Percentiles rank a stretch among this genome's conserved stretches.
Evolutionary conservation across 1,140 invertebrate genomes (phyloP).

Genomic region (Drosophila parabipectinata): DNA sequence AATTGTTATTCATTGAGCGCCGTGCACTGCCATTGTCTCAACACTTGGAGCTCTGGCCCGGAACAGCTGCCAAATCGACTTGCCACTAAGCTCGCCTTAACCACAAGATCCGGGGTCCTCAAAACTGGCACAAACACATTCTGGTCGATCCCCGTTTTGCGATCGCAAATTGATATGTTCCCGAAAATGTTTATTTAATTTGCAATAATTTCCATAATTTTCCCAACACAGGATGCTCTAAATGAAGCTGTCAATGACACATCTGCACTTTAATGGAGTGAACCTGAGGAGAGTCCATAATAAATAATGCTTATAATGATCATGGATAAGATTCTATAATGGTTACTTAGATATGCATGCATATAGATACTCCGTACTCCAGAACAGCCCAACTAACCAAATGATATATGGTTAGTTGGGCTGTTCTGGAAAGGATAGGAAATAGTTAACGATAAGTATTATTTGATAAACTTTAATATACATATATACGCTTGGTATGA

Average conservation of each 20-base stretch:
- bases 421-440: too few species aligned
- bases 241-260: slow-evolving; percentile 50
- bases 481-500: too few species aligned
- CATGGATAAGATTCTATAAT: too few species aligned
- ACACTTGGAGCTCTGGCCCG: slow-evolving; percentile 55
- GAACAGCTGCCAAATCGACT: slow-evolving; percentile 56
- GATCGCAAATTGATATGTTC: slow-evolving; percentile 30
- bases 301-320: too few species aligned
- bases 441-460: too few species aligned
- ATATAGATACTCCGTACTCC: too few species aligned
- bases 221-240: slow-evolving; percentile 17
- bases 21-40: slow-evolving; percentile 77
- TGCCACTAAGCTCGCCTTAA: slow-evolving; percentile 46
- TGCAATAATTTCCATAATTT: slow-evolving; percentile 51
- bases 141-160: slow-evolving; percentile 6
- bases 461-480: too few species aligned
- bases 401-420: too few species aligned
- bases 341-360: too few species aligned
- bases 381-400: too few species aligned
- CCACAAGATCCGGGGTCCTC: slow-evolving; percentile 55
- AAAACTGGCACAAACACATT: background rate
- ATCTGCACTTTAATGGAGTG: slow-evolving; percentile 13
- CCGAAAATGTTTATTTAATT: slow-evolving; percentile 58
- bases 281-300: too few species aligned
- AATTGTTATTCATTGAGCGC: slow-evolving; percentile 81